Evolutionary conservation across 2,888 invertebrate genomes (phyloP).

Genomic region (Caenorhabditis sp.): DNA sequence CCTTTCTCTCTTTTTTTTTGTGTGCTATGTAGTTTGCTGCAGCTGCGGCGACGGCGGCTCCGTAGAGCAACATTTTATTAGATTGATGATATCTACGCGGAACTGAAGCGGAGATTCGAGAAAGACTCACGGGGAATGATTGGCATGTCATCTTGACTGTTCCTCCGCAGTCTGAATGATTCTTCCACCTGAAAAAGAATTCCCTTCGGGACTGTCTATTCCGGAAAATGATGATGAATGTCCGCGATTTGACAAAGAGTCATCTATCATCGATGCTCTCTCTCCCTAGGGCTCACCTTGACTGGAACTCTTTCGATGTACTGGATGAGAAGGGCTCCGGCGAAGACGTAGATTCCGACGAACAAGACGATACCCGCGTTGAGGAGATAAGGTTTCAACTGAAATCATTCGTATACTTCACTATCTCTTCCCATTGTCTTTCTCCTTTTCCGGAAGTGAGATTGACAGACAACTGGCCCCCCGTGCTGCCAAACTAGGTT

Average conservation of each 20-base stretch:
- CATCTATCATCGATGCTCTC: background rate
- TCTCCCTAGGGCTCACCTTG: constrained; percentile 29
- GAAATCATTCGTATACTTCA: constrained; percentile 25
- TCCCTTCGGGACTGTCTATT: constrained; percentile 11
- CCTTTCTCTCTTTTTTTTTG: constrained; percentile 14
- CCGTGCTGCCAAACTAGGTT: constrained; percentile 45
- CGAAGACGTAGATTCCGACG: constrained; percentile 71
- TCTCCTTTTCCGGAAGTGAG: background rate
- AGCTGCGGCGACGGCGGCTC: no score
- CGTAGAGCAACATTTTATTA: constrained; percentile 39
- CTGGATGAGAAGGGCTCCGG: constrained; percentile 72
- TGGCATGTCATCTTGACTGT: constrained; percentile 43
- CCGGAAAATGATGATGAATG: constrained; percentile 5
- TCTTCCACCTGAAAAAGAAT: constrained; percentile 43
- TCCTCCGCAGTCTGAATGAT: constrained; percentile 48
- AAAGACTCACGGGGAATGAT: constrained; percentile 49
- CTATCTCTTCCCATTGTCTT: background rate
- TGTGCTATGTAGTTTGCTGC: constrained; percentile 41
- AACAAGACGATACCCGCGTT: constrained; percentile 69
- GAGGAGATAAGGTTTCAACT: constrained; percentile 75
- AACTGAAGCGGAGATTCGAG: constrained; percentile 1
- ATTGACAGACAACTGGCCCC: constrained; percentile 21
- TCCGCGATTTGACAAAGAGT: background rate
- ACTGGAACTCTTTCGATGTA: constrained; percentile 50
- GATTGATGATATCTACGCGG: constrained; percentile 35